These are phyloP conservation scores for Eurytoma adleriae DNA, from an alignment of 2,888 invertebrate species.

Conservation along the genomic window DNA sequence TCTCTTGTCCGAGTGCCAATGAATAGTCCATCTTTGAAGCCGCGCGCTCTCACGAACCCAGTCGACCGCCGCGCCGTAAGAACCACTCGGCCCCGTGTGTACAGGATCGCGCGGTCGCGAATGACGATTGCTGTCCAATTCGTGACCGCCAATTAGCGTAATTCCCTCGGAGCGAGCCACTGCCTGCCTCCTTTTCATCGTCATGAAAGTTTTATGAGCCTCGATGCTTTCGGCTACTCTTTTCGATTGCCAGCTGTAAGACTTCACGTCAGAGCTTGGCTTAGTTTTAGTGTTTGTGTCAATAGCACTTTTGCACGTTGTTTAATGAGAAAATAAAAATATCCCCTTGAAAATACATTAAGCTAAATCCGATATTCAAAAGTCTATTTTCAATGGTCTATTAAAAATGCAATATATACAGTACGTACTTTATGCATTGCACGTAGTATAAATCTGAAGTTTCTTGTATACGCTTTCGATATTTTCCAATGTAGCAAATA, in stretches of 20 bases:
- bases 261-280: not conserved
- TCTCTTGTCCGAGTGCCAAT: constrained; percentile 51
- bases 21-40: constrained; percentile 55
- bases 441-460: too few species aligned
- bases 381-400: too few species aligned
- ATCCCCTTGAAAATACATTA: too few species aligned
- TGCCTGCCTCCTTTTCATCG: constrained; percentile 4
- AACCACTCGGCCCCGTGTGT: constrained; percentile 5
- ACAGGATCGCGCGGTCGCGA: not conserved
- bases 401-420: too few species aligned
- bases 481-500: constrained; percentile 29
- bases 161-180: constrained; percentile 13
- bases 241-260: constrained; percentile 1
- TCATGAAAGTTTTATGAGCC: constrained; percentile 44
- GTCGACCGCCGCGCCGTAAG: constrained; percentile 13
- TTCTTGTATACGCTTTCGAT: not conserved
- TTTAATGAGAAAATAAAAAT: too few species aligned
- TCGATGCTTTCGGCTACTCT: constrained; percentile 12
- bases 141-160: constrained; percentile 41
- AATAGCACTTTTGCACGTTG: too few species aligned
- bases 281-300: too few species aligned
- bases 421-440: too few species aligned
- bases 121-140: constrained; percentile 6
- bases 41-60: constrained; percentile 60
- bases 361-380: too few species aligned